Percentiles rank a stretch among this genome's conserved stretches.
Conservation (phyloP, 2,888 invertebrate species). For the Bhutanitis thaidina region DNA sequence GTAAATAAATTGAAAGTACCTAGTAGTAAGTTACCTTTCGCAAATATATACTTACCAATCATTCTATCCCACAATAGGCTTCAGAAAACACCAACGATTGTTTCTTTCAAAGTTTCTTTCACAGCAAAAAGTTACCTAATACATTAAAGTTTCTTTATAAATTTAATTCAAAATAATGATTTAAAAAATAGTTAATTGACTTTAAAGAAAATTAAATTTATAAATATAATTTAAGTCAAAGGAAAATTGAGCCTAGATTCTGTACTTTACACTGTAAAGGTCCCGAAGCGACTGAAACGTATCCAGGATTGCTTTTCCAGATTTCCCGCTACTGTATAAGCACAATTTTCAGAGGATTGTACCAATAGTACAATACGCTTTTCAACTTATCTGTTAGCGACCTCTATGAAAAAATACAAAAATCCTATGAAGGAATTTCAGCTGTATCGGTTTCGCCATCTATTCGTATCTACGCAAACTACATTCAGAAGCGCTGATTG, state of each 20-base stretch:
- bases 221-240: constrained; percentile 8
- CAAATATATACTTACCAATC: constrained; percentile 59
- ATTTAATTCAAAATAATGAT: not conserved
- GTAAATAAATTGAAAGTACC: no score
- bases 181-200: not conserved
- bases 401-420: constrained; percentile 27
- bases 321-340: constrained; percentile 48
- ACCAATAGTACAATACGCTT: constrained; percentile 12
- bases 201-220: constrained; percentile 3
- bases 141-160: not conserved
- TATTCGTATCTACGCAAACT: not conserved
- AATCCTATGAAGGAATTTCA: not conserved
- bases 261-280: constrained; percentile 55
- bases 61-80: constrained; percentile 58
- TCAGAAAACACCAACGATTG: constrained; percentile 49
- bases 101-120: constrained; percentile 57
- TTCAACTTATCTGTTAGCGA: constrained; percentile 23
- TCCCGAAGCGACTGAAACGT: constrained; percentile 67
- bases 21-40: no score
- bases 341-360: constrained; percentile 24
- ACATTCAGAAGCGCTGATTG: not conserved
- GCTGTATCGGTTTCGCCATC: constrained; percentile 23
- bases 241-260: constrained; percentile 13
- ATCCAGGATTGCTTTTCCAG: constrained; percentile 64
- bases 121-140: not conserved